Evolutionary conservation across 2,888 invertebrate genomes (phyloP), one percentile per base, ranked within the genome.

Genomic region (Panopea generosa): DNA sequence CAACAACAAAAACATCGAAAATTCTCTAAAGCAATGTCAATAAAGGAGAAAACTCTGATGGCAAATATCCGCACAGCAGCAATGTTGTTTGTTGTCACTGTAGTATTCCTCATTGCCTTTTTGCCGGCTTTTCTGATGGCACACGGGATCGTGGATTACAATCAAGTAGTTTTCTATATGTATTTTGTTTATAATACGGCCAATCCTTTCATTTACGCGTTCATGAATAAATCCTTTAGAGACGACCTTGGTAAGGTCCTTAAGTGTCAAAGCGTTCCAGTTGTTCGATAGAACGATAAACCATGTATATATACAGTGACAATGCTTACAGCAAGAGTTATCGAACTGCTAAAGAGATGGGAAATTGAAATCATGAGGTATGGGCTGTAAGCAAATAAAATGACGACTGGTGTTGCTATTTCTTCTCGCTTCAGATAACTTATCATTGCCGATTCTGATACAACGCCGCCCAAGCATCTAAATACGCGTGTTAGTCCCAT

Each of bases 21-120:
- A 47, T 29, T 47, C 27, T 33, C 43, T 27, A 68, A 62, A 55
- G 62, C 77, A 0, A 56, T 81, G 61, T 67, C 81, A 11, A 69
- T 81, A 7, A 77, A 77, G 40, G 81, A 81, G 43, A 77, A 81
- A 38, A 81, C 81, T 11, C 62, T 81, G 2, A 59, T 71, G 38
- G 87, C 87, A n/a, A 92, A 92, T 75, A 86, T 92, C 40, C 87
- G 90, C 57, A 92, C 91, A n/a, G 92, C 92, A 4, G 89, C 87
- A 52, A 92, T 92, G 91, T 74, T 92, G 72, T 92, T 91, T 79
- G 91, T 92, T 2, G 92, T 92, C 2, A 91, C 91, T 0, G 72
- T 91, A 7, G 91, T 91, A 55, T 92, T 91, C 72, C 78, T 91
- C n/a, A 75, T 92, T 20, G 90, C 91, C 1, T 92, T 91, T 73